A percentile compares a stretch with the other conserved stretches of the same genome.
Evolutionary conservation across 2,888 invertebrate species (phyloP).

Genomic region (Thera britannica): DNA sequence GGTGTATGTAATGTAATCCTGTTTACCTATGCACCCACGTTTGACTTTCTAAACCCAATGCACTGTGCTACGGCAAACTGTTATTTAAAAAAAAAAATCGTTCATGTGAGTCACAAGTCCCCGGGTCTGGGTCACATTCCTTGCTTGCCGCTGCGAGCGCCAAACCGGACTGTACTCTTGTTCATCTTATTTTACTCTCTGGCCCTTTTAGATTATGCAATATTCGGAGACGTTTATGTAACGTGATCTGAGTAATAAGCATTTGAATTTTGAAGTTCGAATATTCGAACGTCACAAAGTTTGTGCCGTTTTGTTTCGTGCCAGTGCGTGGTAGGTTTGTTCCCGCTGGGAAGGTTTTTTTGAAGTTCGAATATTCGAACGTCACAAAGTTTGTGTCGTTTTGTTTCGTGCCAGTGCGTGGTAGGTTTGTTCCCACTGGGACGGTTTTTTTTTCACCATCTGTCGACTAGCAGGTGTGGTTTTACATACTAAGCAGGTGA

Average conservation of each 20-base stretch:
- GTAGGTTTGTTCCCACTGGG: conserved; percentile 54
- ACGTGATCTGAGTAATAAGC: conserved; percentile 18
- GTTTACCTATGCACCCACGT: conserved; percentile 75
- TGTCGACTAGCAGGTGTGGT: conserved; percentile 77
- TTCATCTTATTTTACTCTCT: conserved; percentile 52
- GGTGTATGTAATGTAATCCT: conserved; percentile 65
- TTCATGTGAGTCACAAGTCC: conserved; percentile 78
- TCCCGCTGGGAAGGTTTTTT: conserved; percentile 62
- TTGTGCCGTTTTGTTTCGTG: conserved; percentile 34
- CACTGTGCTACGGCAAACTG: conserved; percentile 44
- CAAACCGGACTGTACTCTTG: conserved; percentile 61
- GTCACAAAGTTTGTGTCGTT: conserved; percentile 25
- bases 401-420: conserved; percentile 38
- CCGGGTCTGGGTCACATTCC: conserved; percentile 82
- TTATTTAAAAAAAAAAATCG: conserved; percentile 53
- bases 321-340: conserved; percentile 45
- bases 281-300: conserved; percentile 20
- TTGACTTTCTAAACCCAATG: conserved; percentile 71
- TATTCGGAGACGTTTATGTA: conserved; percentile 40
- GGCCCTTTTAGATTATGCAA: conserved; percentile 57
- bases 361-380: no score
- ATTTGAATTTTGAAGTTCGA: conserved; percentile 22
- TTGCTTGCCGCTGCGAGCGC: conserved; percentile 54
- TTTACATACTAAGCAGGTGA: conserved; percentile 81
- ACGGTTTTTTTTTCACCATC: conserved; percentile 71